Evolutionary conservation across 2,113 vertebrate species (phyloP), one percentile per base, ranked within the genome.

Genomic region (Thymallus thymallus): DNA sequence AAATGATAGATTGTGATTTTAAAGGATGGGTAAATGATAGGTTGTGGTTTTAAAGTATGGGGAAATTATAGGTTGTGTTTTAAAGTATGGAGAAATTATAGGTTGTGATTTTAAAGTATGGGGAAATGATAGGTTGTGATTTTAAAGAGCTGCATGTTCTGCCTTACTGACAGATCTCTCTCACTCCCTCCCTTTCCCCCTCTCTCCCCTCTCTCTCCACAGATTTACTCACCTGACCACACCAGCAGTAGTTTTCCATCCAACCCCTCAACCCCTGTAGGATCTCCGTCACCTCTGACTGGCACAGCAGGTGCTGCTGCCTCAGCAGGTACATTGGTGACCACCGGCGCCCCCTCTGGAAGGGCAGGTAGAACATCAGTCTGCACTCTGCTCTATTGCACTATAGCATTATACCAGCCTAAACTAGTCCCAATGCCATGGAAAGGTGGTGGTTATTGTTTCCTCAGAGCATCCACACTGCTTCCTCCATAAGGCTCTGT

Each of bases 171-270:
- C 74, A 6, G 64, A 20, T 79, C 73, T 58, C 82, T 82, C 12
- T 35, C 86, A 87, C 62, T 88, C 83, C 23, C 71, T 69, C 22
- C 67, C 2, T 80, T 71, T 82, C 71, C 87, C 86, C 13, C 35
- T 71, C 14, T 68, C 48, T 55, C 14, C 20, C 23, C 3, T 32
- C 46, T 74, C 45, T 69, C 12, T 71, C 23, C 86, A 13, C 90
- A 99, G 98, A 99, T 99, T 95, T 99, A 99, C 93, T 99, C 97
- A 86, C 98, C 98, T 88, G 97, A 99, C 90, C 98, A 99, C 87
- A 99, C 96, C 82, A 99, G 95, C 94, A 99, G 96, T 90, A 99
- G 98, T 92, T 99, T 98, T 84, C 96, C 98, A 78, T 99, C 97
- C 23, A 98, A 98, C 92, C 96, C 97, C 5, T 99, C 98, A 67